A percentile compares a stretch with the other conserved stretches of the same genome.
Conservation (phyloP, 2,888 invertebrate genomes). For the Cremastinae sp. region DNA sequence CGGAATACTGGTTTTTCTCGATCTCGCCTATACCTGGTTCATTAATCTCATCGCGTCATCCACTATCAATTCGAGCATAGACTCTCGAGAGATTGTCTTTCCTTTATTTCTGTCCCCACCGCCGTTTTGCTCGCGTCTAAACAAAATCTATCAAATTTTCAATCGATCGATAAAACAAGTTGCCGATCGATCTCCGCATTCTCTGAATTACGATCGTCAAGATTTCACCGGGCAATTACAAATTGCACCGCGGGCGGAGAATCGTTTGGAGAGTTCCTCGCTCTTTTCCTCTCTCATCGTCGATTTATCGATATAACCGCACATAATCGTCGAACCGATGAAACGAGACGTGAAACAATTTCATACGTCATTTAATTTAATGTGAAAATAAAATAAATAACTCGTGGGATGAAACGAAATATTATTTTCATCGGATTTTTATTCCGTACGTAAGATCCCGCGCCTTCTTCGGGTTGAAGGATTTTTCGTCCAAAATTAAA, state of each 20-base stretch:
- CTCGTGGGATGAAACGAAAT: background rate
- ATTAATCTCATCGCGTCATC: slow-evolving; percentile 37
- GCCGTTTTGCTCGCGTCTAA: background rate
- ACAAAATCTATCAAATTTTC: slow-evolving; percentile 17
- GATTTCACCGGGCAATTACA: slow-evolving; percentile 38
- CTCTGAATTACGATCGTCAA: slow-evolving; percentile 6
- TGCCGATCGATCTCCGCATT: slow-evolving; percentile 7
- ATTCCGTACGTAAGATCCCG: too few relatives aligned
- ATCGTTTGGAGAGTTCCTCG: background rate
- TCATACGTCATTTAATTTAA: slow-evolving; percentile 37
- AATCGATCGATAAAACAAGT: background rate
- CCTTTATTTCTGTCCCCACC: background rate
- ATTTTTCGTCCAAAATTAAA: too few relatives aligned
- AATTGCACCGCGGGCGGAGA: slow-evolving; percentile 7
- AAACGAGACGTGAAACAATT: slow-evolving; percentile 42
- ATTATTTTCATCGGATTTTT: background rate
- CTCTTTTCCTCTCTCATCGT: background rate
- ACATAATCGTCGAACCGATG: slow-evolving; percentile 32
- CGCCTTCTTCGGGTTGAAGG: too few relatives aligned
- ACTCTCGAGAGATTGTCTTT: slow-evolving; percentile 23
- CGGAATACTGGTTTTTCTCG: background rate
- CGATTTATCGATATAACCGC: slow-evolving; percentile 3
- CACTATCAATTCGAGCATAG: slow-evolving; percentile 34
- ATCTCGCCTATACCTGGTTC: slow-evolving; percentile 35
- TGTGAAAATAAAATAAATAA: too few relatives aligned